phyloP scores from a whole-genome alignment of 1,140 invertebrate species.

The Calliphora vicina region DNA sequence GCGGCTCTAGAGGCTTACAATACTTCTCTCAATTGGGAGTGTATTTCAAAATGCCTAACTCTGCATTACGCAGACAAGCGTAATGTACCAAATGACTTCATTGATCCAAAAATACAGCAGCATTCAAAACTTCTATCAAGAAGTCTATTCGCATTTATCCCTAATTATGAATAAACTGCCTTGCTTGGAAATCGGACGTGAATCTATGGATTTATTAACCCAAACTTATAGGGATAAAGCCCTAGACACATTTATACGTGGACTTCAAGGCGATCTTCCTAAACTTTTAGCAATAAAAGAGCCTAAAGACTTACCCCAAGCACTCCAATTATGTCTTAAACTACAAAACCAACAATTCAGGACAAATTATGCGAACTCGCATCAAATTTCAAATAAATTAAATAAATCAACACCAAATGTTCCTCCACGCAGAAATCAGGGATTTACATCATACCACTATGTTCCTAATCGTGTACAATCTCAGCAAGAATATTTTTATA shows the following conservation, averaged over 20 bases:
- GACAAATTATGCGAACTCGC: neutral
- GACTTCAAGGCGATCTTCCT: neutral
- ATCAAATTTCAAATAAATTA: neutral
- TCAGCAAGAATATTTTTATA: neutral
- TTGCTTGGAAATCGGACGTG: neutral
- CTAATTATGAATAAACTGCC: conserved; percentile 18
- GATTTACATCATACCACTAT: neutral
- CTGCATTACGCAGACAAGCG: neutral
- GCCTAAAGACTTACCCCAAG: conserved; percentile 22
- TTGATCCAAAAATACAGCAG: neutral
- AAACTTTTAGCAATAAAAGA: conserved; percentile 17
- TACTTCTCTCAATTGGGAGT: neutral
- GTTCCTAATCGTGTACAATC: neutral
- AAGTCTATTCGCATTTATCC: conserved; percentile 14
- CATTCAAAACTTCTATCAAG: conserved; percentile 20
- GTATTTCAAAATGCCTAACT: neutral
- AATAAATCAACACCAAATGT: neutral
- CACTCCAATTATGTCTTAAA: conserved; percentile 21
- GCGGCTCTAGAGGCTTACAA: conserved; percentile 31
- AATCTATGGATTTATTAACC: neutral
- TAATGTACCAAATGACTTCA: conserved; percentile 7
- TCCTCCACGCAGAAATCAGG: neutral
- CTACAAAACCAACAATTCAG: conserved; percentile 4
- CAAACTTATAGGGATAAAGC: conserved; percentile 30
- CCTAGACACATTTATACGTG: conserved; percentile 32